Percentiles rank a stretch among this genome's conserved stretches.
These are phyloP conservation scores for Cassiopea andromeda DNA, from an alignment of 30 jellyfish, hydroid and myxozoan genomes.

Conservation along the genomic window DNA sequence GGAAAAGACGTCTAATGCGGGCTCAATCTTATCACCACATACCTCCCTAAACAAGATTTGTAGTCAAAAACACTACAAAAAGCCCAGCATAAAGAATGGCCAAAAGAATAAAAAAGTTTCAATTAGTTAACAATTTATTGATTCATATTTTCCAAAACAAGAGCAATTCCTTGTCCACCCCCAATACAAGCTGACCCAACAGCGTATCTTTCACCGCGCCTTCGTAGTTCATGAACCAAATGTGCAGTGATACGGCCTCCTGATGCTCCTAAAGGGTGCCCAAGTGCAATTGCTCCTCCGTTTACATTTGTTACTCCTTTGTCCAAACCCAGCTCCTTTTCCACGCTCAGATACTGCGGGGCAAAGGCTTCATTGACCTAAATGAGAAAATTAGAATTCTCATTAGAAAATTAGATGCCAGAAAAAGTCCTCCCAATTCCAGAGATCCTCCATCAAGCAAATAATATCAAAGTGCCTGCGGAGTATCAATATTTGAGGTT, in stretches of 20 bases:
- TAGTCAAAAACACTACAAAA: too few species aligned
- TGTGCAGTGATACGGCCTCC: constrained; percentile 92
- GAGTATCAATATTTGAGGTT: too few species aligned
- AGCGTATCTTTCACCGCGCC: constrained; percentile 81
- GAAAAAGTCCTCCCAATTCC: too few species aligned
- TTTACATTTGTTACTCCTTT: constrained; percentile 72
- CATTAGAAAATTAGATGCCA: too few species aligned
- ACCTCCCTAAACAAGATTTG: not conserved
- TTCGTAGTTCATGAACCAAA: constrained; percentile 82
- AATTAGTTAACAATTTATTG: not conserved
- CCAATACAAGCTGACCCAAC: constrained; percentile 98
- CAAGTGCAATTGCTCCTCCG: constrained; percentile 98
- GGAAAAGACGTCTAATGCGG: not conserved
- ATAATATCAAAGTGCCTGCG: too few species aligned
- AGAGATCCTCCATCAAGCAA: too few species aligned
- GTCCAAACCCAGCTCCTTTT: constrained; percentile 85
- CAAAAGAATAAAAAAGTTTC: not conserved
- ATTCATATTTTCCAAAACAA: constrained; percentile 78
- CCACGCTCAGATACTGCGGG: constrained; percentile 89
- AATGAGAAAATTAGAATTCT: not conserved
- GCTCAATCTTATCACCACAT: not conserved
- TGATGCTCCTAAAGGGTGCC: constrained; percentile 94
- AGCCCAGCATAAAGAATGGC: not conserved
- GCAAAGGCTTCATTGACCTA: constrained; percentile 98
- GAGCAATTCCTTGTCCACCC: constrained; percentile 99